phyloP scores from a whole-genome alignment of 30 jellyfish, hydroid and myxozoan genomes.

The Cassiopea xamachana region DNA sequence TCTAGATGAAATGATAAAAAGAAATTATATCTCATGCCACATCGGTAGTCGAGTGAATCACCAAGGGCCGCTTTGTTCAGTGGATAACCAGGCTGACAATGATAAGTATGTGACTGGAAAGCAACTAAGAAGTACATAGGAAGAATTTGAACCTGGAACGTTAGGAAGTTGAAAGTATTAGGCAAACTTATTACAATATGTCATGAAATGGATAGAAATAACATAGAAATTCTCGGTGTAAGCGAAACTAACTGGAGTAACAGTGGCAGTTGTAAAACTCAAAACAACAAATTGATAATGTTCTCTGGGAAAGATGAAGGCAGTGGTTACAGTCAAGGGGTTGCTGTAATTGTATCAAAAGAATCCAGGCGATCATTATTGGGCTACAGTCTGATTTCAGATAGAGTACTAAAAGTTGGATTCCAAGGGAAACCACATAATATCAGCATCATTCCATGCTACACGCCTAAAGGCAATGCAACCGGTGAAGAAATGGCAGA shows the following conservation, averaged over 20 bases:
- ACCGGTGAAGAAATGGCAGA: constrained; percentile 29
- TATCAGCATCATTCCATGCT: neutral
- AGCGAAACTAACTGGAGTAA: constrained; percentile 37
- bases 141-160: constrained; percentile 57
- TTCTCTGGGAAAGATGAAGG: neutral
- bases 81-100: neutral
- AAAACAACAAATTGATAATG: neutral
- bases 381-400: neutral
- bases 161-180: constrained; percentile 33
- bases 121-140: constrained; percentile 2
- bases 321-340: neutral
- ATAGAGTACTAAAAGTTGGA: constrained; percentile 12
- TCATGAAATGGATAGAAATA: constrained; percentile 33
- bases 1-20: neutral
- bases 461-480: constrained; percentile 15
- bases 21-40: constrained; percentile 35
- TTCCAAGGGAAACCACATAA: constrained; percentile 15
- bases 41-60: constrained; percentile 52
- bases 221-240: constrained; percentile 30
- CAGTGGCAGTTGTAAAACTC: constrained; percentile 19
- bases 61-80: constrained; percentile 56
- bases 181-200: constrained; percentile 39
- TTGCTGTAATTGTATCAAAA: neutral
- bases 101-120: constrained; percentile 46
- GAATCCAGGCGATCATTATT: neutral